Evolutionary conservation across 2,888 invertebrate species (phyloP), one percentile per base, ranked within the genome.

Genomic region (Mycalesis mineus): DNA sequence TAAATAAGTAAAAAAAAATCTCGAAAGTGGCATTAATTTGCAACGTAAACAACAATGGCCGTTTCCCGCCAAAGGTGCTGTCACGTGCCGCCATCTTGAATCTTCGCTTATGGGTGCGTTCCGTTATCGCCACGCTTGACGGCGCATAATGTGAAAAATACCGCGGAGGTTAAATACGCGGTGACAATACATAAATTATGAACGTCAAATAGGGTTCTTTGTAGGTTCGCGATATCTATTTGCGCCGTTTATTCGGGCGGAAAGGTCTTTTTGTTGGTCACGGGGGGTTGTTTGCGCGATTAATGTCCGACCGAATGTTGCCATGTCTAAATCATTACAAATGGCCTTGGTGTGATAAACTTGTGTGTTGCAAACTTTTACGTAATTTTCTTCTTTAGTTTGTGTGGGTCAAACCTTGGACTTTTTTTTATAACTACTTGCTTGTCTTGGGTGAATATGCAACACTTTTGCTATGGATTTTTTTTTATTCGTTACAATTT

Each of bases 101-200:
- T 45, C 45, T 9, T 81, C 70, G 72, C 74, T 80, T 79, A 79
- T 71, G 74, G 77, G 53, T 51, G 57, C 79, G 77, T 76, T 75
- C 71, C 75, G 74, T 84, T 88, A 88, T 87, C 87, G 71, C 68
- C 68, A 75, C 85, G 84, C 80, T 81, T 74, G 75, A 77, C 73
- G 72, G 84, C 84, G 84, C 87, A 88, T 88, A 88, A 82, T 84
- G 87, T 87, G 87, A 88, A 84, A 87, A 88, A 88, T 84, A 82
- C 73, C 73, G 73, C 70, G 66, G 73, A 76, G 80, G 81, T 82
- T 87, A 86, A 87, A 87, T 86, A 87, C 82, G 78, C 65, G 65
- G 73, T 81, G 85, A 84, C 86, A 86, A 86, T 83, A 87, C 84
- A 86, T 87, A 87, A 86, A 87, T 88, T 88, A 88, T 81, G 77